phyloP scores from a whole-genome alignment of 2,888 invertebrate genomes.

The Cephus spinipes region DNA sequence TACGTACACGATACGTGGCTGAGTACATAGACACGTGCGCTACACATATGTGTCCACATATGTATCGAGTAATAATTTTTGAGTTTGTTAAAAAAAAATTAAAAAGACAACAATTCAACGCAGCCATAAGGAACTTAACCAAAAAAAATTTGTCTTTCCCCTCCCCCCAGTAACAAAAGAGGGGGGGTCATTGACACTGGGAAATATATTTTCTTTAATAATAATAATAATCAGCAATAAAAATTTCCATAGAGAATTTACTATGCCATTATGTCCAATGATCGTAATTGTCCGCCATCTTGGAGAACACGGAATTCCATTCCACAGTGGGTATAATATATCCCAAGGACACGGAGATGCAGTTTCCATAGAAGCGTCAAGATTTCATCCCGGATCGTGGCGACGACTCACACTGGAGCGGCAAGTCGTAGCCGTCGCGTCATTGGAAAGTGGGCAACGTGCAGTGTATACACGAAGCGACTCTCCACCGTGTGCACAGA shows the following conservation, averaged over 20 bases:
- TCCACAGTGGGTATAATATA: not conserved
- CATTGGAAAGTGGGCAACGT: slow-evolving; percentile 46
- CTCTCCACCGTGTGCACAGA: slow-evolving; percentile 46
- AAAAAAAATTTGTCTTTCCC: not conserved
- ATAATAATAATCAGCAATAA: not conserved
- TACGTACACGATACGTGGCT: slow-evolving; percentile 59
- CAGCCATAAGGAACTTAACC: not conserved
- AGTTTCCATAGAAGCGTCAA: slow-evolving; percentile 8
- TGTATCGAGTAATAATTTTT: slow-evolving; percentile 41
- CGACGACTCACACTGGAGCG: slow-evolving; percentile 8
- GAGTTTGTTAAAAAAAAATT: slow-evolving; percentile 17
- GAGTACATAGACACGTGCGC: slow-evolving; percentile 28
- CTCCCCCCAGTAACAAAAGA: not conserved
- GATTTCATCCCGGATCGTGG: slow-evolving; percentile 16
- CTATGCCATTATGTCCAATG: not conserved
- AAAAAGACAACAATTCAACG: not conserved
- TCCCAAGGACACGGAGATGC: not conserved
- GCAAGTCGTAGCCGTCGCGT: slow-evolving; percentile 23
- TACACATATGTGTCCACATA: slow-evolving; percentile 20
- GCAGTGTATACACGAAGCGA: slow-evolving; percentile 42
- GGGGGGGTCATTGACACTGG: not conserved
- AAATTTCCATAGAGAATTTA: not conserved
- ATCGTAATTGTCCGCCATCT: not conserved
- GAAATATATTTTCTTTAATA: not conserved
- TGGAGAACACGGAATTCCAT: not conserved